Percentiles rank a stretch among this genome's conserved stretches.
Evolutionary conservation across 2,113 vertebrate genomes (phyloP).

Genomic region (Rhea pennata): DNA sequence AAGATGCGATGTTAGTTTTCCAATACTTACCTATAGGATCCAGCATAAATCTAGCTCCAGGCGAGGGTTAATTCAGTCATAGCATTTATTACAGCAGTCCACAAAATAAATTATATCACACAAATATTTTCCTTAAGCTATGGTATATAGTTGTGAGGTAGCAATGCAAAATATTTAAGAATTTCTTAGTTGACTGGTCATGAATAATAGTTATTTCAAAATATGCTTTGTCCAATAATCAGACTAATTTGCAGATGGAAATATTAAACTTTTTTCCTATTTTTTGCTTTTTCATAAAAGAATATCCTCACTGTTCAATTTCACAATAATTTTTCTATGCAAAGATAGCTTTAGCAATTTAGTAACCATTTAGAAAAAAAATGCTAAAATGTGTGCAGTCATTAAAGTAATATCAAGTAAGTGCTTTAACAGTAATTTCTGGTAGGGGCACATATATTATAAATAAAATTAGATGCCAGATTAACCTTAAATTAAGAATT

Average conservation of each 20-base stretch:
- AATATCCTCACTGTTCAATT: neutral
- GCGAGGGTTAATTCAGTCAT: slow-evolving; percentile 1
- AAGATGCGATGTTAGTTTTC: slow-evolving; percentile 1
- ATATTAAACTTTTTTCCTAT: neutral
- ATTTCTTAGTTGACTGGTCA: neutral
- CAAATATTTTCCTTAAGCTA: neutral
- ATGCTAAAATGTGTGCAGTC: neutral
- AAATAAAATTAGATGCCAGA: slow-evolving; percentile 29
- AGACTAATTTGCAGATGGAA: neutral
- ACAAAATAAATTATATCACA: neutral
- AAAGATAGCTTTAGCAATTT: neutral
- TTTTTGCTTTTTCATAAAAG: neutral
- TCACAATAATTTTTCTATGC: neutral
- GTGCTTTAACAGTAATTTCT: neutral
- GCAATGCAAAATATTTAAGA: neutral
- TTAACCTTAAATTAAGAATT: slow-evolving; percentile 35
- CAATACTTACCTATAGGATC: neutral
- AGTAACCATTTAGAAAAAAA: neutral
- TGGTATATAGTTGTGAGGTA: neutral
- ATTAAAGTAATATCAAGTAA: slow-evolving; percentile 28
- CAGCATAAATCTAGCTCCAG: neutral
- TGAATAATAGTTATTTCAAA: neutral
- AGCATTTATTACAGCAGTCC: neutral
- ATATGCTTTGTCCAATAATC: neutral
- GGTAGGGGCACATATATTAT: neutral